Percentiles rank a stretch among this genome's conserved stretches.
Evolutionary conservation across 1,140 invertebrate species (phyloP).

Genomic region (Drosophila bipectinata): DNA sequence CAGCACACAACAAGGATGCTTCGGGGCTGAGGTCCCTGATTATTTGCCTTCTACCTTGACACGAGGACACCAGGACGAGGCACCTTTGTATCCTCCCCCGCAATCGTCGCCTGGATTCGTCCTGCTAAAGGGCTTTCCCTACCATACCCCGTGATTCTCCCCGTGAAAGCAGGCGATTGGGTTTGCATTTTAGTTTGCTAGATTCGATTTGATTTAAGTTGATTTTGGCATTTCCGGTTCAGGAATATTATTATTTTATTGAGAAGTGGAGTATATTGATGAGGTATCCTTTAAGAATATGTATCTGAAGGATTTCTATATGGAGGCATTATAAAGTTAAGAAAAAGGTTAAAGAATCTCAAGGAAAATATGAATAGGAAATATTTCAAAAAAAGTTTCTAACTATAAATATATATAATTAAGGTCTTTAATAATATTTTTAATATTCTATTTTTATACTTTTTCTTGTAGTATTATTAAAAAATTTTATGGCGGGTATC

Average conservation of each 20-base stretch:
- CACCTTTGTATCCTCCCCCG: not conserved
- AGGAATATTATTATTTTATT: too few relatives aligned
- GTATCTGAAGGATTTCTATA: too few relatives aligned
- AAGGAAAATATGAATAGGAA: too few relatives aligned
- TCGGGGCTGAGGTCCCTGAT: constrained; percentile 45
- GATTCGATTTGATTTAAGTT: not conserved
- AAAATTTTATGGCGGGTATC: constrained; percentile 5
- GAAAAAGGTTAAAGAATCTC: too few relatives aligned
- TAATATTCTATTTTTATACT: not conserved
- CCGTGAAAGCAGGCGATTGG: not conserved
- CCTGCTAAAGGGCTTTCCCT: constrained; percentile 2
- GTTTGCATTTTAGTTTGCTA: not conserved
- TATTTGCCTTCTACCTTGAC: constrained; percentile 48
- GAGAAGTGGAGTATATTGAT: too few relatives aligned
- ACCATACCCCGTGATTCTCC: not conserved
- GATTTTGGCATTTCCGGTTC: too few relatives aligned
- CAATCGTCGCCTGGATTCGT: constrained; percentile 1
- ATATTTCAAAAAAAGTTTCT: too few relatives aligned
- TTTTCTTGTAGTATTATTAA: not conserved
- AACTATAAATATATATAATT: too few relatives aligned
- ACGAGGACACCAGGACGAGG: constrained; percentile 7
- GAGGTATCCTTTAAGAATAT: too few relatives aligned
- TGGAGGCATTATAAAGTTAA: too few relatives aligned
- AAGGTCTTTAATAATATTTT: too few relatives aligned
- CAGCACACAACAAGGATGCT: constrained; percentile 61